Conservation (phyloP, 2,113 vertebrate genomes). For the Nothocercus nigrocapillus region DNA sequence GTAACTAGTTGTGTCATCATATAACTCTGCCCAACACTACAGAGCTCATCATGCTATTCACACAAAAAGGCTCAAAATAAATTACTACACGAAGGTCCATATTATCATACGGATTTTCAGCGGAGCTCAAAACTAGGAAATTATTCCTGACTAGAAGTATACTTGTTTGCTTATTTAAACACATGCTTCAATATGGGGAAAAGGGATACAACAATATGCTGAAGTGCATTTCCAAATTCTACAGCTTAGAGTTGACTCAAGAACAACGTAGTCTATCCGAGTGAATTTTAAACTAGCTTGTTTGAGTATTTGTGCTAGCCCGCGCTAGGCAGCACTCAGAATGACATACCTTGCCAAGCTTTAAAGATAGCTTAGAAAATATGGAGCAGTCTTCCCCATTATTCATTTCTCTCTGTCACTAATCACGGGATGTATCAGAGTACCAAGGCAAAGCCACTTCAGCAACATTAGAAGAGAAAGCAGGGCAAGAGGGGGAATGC, state of each 20-base stretch:
- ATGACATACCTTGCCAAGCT: no score
- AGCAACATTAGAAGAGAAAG: neutral
- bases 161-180: neutral
- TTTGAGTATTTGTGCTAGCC: no score
- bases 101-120: neutral
- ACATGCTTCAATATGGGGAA: neutral
- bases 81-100: neutral
- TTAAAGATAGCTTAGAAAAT: neutral
- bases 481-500: neutral
- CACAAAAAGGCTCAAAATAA: neutral
- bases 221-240: neutral
- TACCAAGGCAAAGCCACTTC: neutral
- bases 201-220: neutral
- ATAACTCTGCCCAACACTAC: neutral
- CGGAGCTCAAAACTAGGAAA: neutral
- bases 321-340: no score
- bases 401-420: neutral
- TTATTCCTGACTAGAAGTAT: neutral
- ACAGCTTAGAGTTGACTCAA: neutral
- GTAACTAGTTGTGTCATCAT: neutral
- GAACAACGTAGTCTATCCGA: neutral
- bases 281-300: neutral
- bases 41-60: neutral
- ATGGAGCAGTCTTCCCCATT: neutral
- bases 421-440: neutral